These are phyloP conservation scores for Callosobruchus maculatus DNA, from an alignment of 2,888 invertebrate genomes.

Conservation along the genomic window DNA sequence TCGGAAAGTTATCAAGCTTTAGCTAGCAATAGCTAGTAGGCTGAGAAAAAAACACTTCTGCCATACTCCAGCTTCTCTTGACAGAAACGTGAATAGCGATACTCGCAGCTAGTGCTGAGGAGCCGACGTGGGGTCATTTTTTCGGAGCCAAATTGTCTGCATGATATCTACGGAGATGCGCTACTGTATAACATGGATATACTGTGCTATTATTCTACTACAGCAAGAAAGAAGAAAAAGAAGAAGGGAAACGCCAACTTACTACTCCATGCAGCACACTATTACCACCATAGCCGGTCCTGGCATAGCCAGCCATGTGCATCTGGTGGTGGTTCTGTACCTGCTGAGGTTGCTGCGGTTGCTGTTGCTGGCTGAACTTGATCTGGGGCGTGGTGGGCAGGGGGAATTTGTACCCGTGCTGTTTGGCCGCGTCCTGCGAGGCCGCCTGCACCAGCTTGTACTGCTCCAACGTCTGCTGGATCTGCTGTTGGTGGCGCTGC, in stretches of 20 bases:
- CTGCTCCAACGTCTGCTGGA: conserved; percentile 20
- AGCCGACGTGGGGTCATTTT: no score
- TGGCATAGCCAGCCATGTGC: not conserved
- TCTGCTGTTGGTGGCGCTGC: conserved; percentile 25
- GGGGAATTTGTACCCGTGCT: conserved; percentile 40
- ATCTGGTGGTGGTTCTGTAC: not conserved
- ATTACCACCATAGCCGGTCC: not conserved
- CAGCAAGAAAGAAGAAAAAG: not conserved
- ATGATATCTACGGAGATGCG: no score
- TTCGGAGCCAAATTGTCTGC: no score
- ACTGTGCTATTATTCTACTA: no score
- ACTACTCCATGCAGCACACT: not conserved
- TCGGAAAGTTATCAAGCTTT: no score
- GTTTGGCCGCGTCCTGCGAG: conserved; percentile 13
- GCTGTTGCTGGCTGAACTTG: conserved; percentile 41
- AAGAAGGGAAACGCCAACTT: not conserved
- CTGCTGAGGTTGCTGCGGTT: conserved; percentile 27
- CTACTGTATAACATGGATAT: no score
- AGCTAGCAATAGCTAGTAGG: no score
- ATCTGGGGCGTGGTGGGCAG: conserved; percentile 34
- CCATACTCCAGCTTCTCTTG: no score
- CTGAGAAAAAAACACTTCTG: no score
- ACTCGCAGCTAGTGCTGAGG: no score
- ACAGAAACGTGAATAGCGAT: no score
- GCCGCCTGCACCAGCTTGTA: conserved; percentile 25